phyloP scores from a whole-genome alignment of 2,113 vertebrate species.

The Glaucomys volans region DNA sequence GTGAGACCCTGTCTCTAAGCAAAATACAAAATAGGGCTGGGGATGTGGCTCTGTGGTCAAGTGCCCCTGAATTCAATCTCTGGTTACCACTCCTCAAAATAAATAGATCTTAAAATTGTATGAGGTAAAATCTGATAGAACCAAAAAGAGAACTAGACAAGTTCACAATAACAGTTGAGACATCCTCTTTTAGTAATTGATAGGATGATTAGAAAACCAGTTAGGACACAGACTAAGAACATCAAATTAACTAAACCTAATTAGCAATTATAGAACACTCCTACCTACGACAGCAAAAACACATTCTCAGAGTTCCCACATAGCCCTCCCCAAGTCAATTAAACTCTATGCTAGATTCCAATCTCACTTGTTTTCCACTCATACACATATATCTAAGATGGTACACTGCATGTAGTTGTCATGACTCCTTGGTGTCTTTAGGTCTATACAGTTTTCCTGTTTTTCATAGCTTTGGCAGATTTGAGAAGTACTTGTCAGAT shows the following conservation, averaged over 20 bases:
- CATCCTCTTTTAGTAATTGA: neutral
- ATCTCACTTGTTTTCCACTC: neutral
- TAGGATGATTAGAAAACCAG: neutral
- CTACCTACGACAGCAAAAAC: neutral
- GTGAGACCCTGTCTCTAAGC: too few species aligned
- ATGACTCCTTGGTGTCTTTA: neutral
- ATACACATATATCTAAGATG: neutral
- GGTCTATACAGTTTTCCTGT: neutral
- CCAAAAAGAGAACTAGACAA: neutral
- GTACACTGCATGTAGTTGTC: neutral
- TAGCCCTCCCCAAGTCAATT: neutral
- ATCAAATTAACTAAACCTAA: neutral
- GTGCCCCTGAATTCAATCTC: too few species aligned
- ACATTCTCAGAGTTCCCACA: neutral
- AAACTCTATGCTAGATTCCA: neutral
- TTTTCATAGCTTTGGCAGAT: neutral
- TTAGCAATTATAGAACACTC: neutral
- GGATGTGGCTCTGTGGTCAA: too few species aligned
- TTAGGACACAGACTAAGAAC: neutral
- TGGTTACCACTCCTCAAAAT: too few species aligned
- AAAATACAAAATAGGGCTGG: too few species aligned
- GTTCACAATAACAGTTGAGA: neutral
- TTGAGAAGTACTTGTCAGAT: neutral
- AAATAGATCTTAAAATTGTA: neutral
- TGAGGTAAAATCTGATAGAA: neutral